These are phyloP conservation scores for Melanocharis versteri DNA, from an alignment of 2,113 vertebrate genomes.

Conservation along the genomic window DNA sequence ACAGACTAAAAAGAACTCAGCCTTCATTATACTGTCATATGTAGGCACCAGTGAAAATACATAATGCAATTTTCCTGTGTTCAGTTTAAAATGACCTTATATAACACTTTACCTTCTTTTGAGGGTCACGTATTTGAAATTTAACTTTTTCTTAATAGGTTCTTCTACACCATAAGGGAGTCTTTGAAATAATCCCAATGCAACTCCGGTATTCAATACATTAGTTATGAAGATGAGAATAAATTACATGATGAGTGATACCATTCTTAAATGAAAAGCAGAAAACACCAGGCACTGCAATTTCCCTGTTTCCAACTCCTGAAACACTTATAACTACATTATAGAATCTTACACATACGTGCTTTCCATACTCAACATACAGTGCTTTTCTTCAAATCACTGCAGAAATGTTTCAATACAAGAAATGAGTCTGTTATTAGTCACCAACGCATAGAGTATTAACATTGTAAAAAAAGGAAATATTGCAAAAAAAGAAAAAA, in stretches of 20 bases:
- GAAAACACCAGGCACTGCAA: background rate
- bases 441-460: background rate
- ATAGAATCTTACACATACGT: fast-evolving
- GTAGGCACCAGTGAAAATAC: background rate
- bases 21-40: background rate
- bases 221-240: background rate
- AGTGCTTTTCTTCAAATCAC: background rate
- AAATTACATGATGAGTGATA: background rate
- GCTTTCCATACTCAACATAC: background rate
- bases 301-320: background rate
- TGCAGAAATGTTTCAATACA: background rate
- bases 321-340: background rate
- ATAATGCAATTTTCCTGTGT: background rate
- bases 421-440: background rate
- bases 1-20: background rate
- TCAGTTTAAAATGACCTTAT: background rate
- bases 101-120: background rate
- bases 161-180: background rate
- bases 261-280: background rate
- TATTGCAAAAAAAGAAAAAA: background rate
- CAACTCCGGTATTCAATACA: background rate
- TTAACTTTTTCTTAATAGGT: background rate
- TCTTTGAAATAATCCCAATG: background rate
- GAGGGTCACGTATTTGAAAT: background rate
- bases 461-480: background rate